Percentiles rank a stretch among this genome's conserved stretches.
phyloP scores from a whole-genome alignment of 2,888 invertebrate species.

The Pheosia tremula region DNA sequence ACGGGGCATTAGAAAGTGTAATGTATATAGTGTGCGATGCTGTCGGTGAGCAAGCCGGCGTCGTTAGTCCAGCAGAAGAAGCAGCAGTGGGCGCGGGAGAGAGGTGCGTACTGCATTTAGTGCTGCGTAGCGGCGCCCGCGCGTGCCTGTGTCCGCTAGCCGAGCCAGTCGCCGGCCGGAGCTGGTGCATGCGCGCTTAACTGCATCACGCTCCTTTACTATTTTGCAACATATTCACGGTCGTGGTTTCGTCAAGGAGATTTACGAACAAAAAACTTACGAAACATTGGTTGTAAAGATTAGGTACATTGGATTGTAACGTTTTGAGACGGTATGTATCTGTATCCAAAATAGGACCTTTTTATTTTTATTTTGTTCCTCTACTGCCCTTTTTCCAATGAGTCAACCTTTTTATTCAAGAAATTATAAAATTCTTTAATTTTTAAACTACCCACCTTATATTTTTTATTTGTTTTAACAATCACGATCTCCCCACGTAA shows the following conservation, averaged over 20 bases:
- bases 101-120: slow-evolving; percentile 85
- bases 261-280: slow-evolving; percentile 34
- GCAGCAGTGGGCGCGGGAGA: slow-evolving; percentile 96
- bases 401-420: too few relatives aligned
- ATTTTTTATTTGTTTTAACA: too few relatives aligned
- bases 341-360: not conserved
- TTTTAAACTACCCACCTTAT: too few relatives aligned
- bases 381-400: too few relatives aligned
- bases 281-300: slow-evolving; percentile 37
- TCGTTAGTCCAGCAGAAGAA: slow-evolving; percentile 94
- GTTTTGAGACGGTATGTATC: slow-evolving; percentile 43
- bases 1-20: slow-evolving; percentile 80
- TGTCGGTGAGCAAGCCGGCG: slow-evolving; percentile 79
- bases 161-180: slow-evolving; percentile 23
- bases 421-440: too few relatives aligned
- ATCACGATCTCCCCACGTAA: too few relatives aligned
- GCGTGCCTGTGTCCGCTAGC: slow-evolving; percentile 23
- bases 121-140: slow-evolving; percentile 45
- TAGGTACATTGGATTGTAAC: slow-evolving; percentile 36
- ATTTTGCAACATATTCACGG: slow-evolving; percentile 60
- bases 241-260: slow-evolving; percentile 52
- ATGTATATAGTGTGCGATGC: slow-evolving; percentile 80
- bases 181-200: slow-evolving; percentile 32
- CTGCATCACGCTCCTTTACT: slow-evolving; percentile 39
- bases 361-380: not conserved